Base-by-base conservation (phyloP, 2,888 invertebrate species). In the Ormyrus nitidulus region DNA sequence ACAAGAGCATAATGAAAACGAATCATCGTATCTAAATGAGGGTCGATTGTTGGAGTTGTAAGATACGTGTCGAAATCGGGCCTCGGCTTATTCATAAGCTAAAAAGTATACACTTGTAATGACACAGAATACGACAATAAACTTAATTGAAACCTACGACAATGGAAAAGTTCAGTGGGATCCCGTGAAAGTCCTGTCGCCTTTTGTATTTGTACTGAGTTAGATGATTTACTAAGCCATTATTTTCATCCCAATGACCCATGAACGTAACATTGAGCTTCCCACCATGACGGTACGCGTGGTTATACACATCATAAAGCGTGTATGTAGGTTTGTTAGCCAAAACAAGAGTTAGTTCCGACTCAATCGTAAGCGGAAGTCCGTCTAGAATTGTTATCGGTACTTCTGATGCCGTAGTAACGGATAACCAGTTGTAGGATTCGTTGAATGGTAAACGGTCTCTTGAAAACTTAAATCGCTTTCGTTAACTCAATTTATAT, bases 1-100 rank as follows among this genome's bases (percentile, higher is more conserved):
- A 94, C 87, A 2, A 93, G 91, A 79, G 92, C 93, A 87, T 92
- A 94, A 88, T 94, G 94, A 85, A 93, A 92, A 84, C 94, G 93
- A 86, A 93, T 92, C 91, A 94, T 91, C 0, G 94, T 92, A 88
- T 95, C 94, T 44, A 93, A 90, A 85, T 93, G 92, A 48, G 91
- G 90, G 73, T 92, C 91, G 44, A 89, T 90, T 5, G 92, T 90
- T 5, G 92, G 92, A 70, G 91, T 91, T 44, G 90, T 91, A 62
- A 93, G 88, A 84, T 93, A 94, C 71, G 85, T 87, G 64, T 84
- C 79, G 8, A 87, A 83, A 80, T 86, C 84, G 0, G 84, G 81
- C 48, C 73, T 58, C n/a, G 86, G 83, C 6, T 84, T 74, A 81
- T 85, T 80, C 69, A 81, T 83, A 11, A 85, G 65, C 85, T 87